Evolutionary conservation across 2,113 vertebrate genomes (phyloP), one percentile per base, ranked within the genome.

Genomic region (Myxocyprinus asiaticus): DNA sequence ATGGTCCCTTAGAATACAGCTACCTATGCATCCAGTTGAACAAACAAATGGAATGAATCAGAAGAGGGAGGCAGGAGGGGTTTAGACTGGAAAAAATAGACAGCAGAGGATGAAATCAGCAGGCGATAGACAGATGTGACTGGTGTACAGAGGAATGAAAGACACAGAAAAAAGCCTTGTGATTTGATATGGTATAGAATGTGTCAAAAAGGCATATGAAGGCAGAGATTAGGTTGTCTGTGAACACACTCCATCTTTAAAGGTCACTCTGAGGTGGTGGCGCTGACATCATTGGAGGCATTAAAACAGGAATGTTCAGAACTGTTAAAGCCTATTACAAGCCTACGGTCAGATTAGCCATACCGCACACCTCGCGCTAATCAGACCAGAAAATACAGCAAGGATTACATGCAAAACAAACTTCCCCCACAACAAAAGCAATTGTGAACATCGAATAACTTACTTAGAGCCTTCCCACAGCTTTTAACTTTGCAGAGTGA

Each of bases 211-310:
- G 11, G 45, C 51, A 61, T 10, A 55, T 73, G 64, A 64, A 61
- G 65, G 63, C 42, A 22, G 61, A 72, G 77, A 76, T 77, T 50
- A 72, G 72, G 6, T 62, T 17, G 45, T 70, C 62, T n/a, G 15
- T 47, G 61, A 51, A 48, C 61, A 66, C 15, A 14, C 58, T 12
- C 9, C 9, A 42, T 47, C 68, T 58, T 59, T 69, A 58, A 64
- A 73, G 68, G 83, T 79, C 81, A 79, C 44, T 55, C 7, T 3
- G 48, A 58, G 76, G 70, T 75, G 64, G 43, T n/a, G 14, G 56
- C 11, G 61, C n/a, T 7, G 55, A 33, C 22, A 33, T 33, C 22
- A 33, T 1, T 3, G 22, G 22, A 33, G 22, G 22, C 22, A 33
- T 33, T 33, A 33, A 33, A 33, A 33, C 22, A 33, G 22, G 22